Evolutionary conservation across 2,113 vertebrate species (phyloP), one percentile per base, ranked within the genome.

Genomic region (Balaeniceps rex): DNA sequence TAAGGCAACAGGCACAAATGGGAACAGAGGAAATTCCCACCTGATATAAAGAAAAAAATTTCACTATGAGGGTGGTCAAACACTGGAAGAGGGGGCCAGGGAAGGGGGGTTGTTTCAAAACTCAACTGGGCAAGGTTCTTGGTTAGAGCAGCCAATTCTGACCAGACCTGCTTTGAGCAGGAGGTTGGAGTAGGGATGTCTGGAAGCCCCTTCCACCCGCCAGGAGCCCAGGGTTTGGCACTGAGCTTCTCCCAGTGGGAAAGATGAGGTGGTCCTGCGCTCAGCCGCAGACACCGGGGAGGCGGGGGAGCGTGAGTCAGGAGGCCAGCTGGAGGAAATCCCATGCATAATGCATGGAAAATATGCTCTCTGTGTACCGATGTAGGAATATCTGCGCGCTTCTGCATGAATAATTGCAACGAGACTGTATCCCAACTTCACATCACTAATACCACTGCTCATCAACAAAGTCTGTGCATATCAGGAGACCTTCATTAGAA

Each of bases 281-380:
- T 40, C 10, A 64, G 87, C 93, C 36, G 23, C 95, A 97, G 95
- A 77, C 94, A 86, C 18, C 17, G 55, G 64, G 86, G 86, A 90
- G 91, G 95, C 57, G 22, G 70, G 64, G 88, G 23, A 96, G 93
- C 0, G 0, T 79, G 91, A 95, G 81, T 82, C 91, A 89, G 83
- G 83, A 92, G 93, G 87, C 94, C 95, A 97, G 95, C 89, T 93
- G 95, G 95, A 96, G 84, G 63, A 72, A 91, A 87, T 89, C 87
- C 91, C 94, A 72, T 2, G 34, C 81, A 47, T 82, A 91, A 93
- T 49, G 65, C 87, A 96, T 3, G 87, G 94, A 96, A 95, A 96
- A 89, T 91, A 31, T 82, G 85, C 71, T 85, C 69, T 14, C 65
- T 82, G 66, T 22, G 87, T 19, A 3, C 72, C n/a, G 65, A 22